Percentiles rank a stretch among this genome's conserved stretches.
phyloP scores from a whole-genome alignment of 1,140 invertebrate species.

The Muscidifurax raptorellus region DNA sequence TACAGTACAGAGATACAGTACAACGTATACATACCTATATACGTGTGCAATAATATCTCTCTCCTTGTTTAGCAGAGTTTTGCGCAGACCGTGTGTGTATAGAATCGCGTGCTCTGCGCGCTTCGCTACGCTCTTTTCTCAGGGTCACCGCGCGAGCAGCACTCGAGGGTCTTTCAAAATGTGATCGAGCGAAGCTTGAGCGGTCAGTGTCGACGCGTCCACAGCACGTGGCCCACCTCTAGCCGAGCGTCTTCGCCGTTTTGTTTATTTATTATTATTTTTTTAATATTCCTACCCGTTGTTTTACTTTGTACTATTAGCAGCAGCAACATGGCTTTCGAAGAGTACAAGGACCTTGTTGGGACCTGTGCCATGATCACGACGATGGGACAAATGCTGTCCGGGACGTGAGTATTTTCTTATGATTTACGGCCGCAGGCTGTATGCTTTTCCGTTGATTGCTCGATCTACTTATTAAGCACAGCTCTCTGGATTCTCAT shows the following conservation, averaged over 20 bases:
- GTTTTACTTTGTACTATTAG: not conserved
- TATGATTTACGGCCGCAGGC: not conserved
- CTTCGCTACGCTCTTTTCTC: not conserved
- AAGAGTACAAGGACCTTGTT: conserved; percentile 73
- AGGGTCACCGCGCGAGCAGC: not conserved
- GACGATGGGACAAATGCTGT: conserved; percentile 72
- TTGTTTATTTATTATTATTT: conserved; percentile 12
- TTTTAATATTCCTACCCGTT: not conserved
- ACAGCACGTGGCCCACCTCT: not conserved
- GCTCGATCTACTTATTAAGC: not conserved
- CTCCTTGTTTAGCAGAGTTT: not conserved
- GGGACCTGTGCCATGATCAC: conserved; percentile 65
- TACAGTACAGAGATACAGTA: too few relatives aligned
- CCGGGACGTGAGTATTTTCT: conserved; percentile 70
- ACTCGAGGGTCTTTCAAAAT: not conserved
- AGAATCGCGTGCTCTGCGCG: not conserved
- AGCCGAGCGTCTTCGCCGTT: not conserved
- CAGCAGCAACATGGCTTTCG: conserved; percentile 63
- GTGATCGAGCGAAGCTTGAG: not conserved
- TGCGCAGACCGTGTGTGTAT: not conserved
- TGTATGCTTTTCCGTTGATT: not conserved
- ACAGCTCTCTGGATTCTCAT: not conserved
- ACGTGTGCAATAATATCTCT: not conserved
- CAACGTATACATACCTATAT: not conserved
- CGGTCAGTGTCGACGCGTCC: conserved; percentile 11